Conservation (phyloP, 2,113 vertebrate genomes). For the Dissostichus mawsoni region DNA sequence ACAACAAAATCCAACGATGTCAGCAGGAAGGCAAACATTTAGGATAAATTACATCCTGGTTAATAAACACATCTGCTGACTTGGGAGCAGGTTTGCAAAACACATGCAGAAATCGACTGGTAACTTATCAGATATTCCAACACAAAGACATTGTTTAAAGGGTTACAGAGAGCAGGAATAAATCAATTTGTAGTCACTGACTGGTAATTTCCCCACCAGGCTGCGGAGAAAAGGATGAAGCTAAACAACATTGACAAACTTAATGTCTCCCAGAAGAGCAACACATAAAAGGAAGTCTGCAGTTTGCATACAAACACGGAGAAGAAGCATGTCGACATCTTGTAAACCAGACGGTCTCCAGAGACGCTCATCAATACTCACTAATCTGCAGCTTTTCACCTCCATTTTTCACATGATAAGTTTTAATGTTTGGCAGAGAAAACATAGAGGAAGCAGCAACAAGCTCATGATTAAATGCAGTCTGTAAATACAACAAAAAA, state of each 20-base stretch:
- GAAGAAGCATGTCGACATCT: neutral
- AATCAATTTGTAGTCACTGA: neutral
- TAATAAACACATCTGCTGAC: neutral
- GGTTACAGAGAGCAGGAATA: neutral
- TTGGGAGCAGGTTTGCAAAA: neutral
- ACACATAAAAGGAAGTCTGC: neutral
- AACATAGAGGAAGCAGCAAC: neutral
- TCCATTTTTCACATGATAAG: neutral
- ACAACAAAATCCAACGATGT: neutral
- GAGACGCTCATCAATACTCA: slow-evolving; percentile 8
- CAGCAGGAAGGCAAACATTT: neutral
- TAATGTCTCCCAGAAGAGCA: neutral
- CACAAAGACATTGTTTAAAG: neutral
- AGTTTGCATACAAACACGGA: neutral
- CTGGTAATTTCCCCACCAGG: neutral
- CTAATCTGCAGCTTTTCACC: neutral
- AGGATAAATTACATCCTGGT: neutral
- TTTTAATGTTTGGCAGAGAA: neutral
- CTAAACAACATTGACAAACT: neutral
- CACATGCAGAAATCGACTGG: neutral
- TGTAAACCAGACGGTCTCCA: neutral
- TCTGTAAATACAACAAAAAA: neutral
- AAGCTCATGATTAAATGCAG: neutral
- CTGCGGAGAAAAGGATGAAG: slow-evolving; percentile 15
- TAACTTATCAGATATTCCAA: neutral